A percentile compares a stretch with the other conserved stretches of the same genome.
These are phyloP conservation scores for Uloborus diversus DNA, from an alignment of 1,140 invertebrate species.

Conservation along the genomic window DNA sequence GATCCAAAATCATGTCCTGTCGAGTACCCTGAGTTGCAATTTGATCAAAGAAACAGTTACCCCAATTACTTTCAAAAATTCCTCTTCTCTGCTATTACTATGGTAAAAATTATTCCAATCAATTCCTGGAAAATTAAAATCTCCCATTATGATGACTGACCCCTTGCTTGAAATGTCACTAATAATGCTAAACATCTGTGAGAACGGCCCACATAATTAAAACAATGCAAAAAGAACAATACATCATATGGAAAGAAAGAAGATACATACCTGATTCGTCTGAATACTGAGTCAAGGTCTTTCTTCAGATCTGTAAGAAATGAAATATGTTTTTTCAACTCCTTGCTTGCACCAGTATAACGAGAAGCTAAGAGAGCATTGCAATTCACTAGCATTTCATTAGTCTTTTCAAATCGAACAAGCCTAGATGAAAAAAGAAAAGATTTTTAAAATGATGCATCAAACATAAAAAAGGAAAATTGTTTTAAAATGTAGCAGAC, in stretches of 20 bases:
- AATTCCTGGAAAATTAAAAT: no score
- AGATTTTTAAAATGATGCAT: constrained; percentile 48
- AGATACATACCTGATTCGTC: constrained; percentile 67
- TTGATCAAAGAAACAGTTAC: no score
- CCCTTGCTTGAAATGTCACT: no score
- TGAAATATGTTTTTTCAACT: constrained; percentile 90
- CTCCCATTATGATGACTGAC: no score
- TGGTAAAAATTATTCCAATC: no score
- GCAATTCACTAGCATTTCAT: constrained; percentile 96
- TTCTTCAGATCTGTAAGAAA: constrained; percentile 75
- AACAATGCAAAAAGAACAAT: neutral
- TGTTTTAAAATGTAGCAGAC: no score
- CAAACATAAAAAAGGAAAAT: no score
- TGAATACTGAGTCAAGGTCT: constrained; percentile 72
- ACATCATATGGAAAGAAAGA: neutral
- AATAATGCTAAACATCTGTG: no score
- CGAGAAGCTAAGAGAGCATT: constrained; percentile 85
- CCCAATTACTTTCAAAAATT: no score
- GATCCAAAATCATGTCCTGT: no score
- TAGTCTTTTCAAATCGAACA: constrained; percentile 94
- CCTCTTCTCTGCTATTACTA: no score
- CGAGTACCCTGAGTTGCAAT: no score
- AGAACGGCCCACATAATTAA: neutral
- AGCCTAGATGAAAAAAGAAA: constrained; percentile 74
- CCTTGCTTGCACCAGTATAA: constrained; percentile 79